A percentile compares a stretch with the other conserved stretches of the same genome.
Conservation (phyloP, 2,113 vertebrate genomes). For the Recurvirostra avosetta region DNA sequence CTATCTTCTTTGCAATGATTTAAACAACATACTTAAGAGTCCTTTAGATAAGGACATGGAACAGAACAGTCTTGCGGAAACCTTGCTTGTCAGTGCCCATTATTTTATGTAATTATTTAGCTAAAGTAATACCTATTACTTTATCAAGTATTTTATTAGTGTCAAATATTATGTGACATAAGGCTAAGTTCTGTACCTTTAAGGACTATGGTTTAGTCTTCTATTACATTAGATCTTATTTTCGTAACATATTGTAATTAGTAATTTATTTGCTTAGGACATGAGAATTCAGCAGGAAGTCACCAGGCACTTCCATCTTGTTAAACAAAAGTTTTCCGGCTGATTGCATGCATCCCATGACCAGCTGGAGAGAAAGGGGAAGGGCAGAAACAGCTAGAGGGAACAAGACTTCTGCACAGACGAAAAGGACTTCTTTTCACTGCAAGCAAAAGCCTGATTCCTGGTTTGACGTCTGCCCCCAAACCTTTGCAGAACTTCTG, state of each 20-base stretch:
- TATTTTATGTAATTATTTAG: background rate
- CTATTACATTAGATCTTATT: background rate
- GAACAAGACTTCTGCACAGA: rapidly evolving
- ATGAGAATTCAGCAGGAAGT: background rate
- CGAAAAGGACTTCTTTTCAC: rapidly evolving
- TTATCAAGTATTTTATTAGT: background rate
- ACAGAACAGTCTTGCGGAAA: background rate
- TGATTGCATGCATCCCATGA: background rate
- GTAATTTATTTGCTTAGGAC: background rate
- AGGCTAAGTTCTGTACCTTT: background rate
- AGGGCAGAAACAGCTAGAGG: background rate
- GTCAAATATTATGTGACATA: background rate
- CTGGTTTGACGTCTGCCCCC: background rate
- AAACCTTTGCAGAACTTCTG: background rate
- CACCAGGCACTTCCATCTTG: background rate
- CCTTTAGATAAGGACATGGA: background rate
- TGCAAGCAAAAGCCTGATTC: background rate
- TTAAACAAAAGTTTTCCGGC: background rate
- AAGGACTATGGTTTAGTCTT: background rate
- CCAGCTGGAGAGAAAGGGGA: background rate
- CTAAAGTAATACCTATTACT: background rate
- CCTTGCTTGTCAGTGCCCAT: background rate
- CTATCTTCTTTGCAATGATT: background rate
- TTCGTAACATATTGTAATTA: background rate
- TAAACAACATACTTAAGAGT: background rate